Evolutionary conservation across 2,888 invertebrate genomes (phyloP).

Genomic region (Nezara viridula): DNA sequence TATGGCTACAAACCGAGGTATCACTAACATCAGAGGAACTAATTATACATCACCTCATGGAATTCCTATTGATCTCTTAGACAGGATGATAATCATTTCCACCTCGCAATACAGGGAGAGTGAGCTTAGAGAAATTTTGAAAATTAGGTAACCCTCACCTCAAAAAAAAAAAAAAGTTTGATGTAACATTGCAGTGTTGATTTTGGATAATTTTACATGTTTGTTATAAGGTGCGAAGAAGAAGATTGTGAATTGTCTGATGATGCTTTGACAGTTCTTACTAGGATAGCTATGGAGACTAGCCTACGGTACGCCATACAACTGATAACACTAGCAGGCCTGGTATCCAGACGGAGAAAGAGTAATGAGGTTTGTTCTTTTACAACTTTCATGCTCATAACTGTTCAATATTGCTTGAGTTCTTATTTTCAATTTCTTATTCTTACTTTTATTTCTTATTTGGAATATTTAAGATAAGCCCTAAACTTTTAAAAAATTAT

Average conservation of each 20-base stretch:
- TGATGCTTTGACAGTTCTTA: slow-evolving; percentile 91
- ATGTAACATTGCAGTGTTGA: not conserved
- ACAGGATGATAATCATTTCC: slow-evolving; percentile 94
- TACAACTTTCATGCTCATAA: not conserved
- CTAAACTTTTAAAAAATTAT: not conserved
- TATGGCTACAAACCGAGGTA: slow-evolving; percentile 97
- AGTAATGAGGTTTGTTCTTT: slow-evolving; percentile 79
- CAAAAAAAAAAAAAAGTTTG: not conserved
- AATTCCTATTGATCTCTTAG: slow-evolving; percentile 95
- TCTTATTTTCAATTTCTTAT: not conserved
- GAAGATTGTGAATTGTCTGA: slow-evolving; percentile 96
- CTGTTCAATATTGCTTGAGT: not conserved
- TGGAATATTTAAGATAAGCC: not conserved
- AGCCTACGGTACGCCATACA: slow-evolving; percentile 98
- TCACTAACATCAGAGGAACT: slow-evolving; percentile 95
- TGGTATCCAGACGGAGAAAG: slow-evolving; percentile 93
- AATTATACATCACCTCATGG: slow-evolving; percentile 96
- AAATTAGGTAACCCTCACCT: slow-evolving; percentile 76
- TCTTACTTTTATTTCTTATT: slow-evolving; percentile 51
- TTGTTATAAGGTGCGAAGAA: slow-evolving; percentile 85
- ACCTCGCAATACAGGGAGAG: slow-evolving; percentile 90
- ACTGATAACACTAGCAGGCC: slow-evolving; percentile 93
- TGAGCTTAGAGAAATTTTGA: slow-evolving; percentile 92
- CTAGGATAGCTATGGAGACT: slow-evolving; percentile 92
- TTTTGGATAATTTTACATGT: not conserved